phyloP scores from a whole-genome alignment of 2,797 vertebrate species.

The Pitangus sulphuratus region DNA sequence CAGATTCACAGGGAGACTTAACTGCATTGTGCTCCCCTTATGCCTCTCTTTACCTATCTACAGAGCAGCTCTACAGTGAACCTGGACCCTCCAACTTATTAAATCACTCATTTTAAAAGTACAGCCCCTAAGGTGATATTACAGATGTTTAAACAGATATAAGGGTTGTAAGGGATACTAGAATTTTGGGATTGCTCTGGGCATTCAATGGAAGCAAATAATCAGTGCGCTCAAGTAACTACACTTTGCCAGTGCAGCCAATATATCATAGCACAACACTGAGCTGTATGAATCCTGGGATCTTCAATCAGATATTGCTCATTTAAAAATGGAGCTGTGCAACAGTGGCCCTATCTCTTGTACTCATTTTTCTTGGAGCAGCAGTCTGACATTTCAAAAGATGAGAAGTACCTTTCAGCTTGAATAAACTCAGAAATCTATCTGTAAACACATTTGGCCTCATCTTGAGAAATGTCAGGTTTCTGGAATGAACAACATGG shows the following conservation, averaged over 20 bases:
- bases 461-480: slow-evolving; percentile 74
- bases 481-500: slow-evolving; percentile 34
- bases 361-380: slow-evolving; percentile 66
- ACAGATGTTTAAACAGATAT: neutral
- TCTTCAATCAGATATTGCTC: slow-evolving; percentile 38
- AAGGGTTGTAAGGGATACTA: neutral
- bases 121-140: neutral
- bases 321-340: slow-evolving; percentile 59
- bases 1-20: neutral
- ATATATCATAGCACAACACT: neutral
- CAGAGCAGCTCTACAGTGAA: neutral
- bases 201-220: neutral
- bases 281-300: neutral
- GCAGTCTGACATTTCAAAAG: slow-evolving; percentile 74
- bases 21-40: neutral
- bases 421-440: slow-evolving; percentile 73
- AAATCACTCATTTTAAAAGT: neutral
- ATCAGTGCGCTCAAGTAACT: slow-evolving; percentile 10
- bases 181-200: neutral
- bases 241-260: neutral
- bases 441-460: slow-evolving; percentile 73
- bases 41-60: neutral
- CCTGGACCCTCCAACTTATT: neutral
- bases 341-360: slow-evolving; percentile 37
- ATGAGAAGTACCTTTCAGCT: slow-evolving; percentile 73